Percentiles rank a stretch among this genome's conserved stretches.
Conservation (phyloP, 1,140 invertebrate species). For the Laupala kohalensis region DNA sequence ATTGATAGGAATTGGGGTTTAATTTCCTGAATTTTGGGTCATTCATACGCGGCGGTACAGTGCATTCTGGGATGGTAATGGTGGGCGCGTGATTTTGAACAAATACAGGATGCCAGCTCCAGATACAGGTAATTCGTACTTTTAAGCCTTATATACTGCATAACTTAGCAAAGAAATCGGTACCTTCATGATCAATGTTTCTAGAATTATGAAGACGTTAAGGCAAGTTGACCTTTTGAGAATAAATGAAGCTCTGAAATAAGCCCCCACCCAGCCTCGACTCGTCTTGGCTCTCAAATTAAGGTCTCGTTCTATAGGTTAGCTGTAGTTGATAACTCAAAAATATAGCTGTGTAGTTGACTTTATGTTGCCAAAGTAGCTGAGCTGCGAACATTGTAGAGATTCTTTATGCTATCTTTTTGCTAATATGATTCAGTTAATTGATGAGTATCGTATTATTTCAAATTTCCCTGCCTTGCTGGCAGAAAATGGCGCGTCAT, state of each 20-base stretch:
- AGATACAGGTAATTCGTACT: slow-evolving; percentile 24
- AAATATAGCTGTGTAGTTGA: slow-evolving; percentile 25
- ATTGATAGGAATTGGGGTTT: not conserved
- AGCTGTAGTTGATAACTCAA: slow-evolving; percentile 16
- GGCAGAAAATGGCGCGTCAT: slow-evolving; percentile 36
- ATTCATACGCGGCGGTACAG: slow-evolving; percentile 16
- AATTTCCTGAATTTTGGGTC: slow-evolving; percentile 5
- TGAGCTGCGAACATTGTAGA: not conserved
- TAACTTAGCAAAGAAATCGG: not conserved
- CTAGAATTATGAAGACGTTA: not conserved
- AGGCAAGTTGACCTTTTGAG: not conserved
- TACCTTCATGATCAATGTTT: not conserved
- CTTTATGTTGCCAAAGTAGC: slow-evolving; percentile 13
- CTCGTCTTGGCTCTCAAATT: slow-evolving; percentile 9
- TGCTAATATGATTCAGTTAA: not conserved
- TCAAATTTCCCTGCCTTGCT: slow-evolving; percentile 24
- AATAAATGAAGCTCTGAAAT: slow-evolving; percentile 5
- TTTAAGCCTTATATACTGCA: not conserved
- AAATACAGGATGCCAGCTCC: slow-evolving; percentile 36
- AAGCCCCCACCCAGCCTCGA: slow-evolving; percentile 8
- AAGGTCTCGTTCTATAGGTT: slow-evolving; percentile 11
- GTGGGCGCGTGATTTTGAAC: slow-evolving; percentile 60
- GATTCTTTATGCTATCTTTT: not conserved
- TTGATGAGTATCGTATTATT: slow-evolving; percentile 12
- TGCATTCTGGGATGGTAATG: slow-evolving; percentile 46